Base-by-base conservation (phyloP, 1,140 invertebrate genomes). In the Lanistes nyassanus region DNA sequence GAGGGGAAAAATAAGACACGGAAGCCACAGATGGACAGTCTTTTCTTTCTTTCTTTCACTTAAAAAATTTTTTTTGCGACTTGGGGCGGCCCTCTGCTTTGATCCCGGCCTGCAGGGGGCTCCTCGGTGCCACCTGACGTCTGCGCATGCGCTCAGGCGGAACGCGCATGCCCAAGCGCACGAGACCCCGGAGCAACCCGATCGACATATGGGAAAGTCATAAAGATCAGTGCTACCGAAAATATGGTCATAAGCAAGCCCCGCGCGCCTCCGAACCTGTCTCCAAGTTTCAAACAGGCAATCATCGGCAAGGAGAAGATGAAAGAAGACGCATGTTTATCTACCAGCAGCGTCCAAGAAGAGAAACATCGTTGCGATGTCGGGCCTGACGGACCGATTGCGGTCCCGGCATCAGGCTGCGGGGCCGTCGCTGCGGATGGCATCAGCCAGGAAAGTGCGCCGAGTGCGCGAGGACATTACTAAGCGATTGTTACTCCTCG, bases 231-330 rank as follows among this genome's bases (percentile, higher is more conserved):
- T 72, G 42, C 60, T 58, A 72, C 70, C 70, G 34, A 72, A 72
- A 72, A 60, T 72, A 72, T 72, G 70, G 70, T 72, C 70, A 72
- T 72, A 72, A 72, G 42, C 70, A 55, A 72, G 36, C 56, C 34
- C 9, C 31, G 70, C 70, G 70, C 56, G 37, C 55, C 36, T 6
- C 31, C 55, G 37, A 72, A 72, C 70, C 70, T 72, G 70, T 72
- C 70, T 62, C 70, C 34, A 37, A 16, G 37, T 72, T 56, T 72
- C 70, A 72, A 72, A 72, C 70, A 58, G 56, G 56, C 56, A 31
- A 72, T 72, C 70, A 72, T 36, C 70, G 55, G 13, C 0, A 1
- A 55, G 36, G 56, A 2, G 29, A 62, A 72, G 70, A 72, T 72
- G 55, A 72, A 72, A 72, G 70, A 72, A 72, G 26, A 62, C 58